Base-by-base conservation (phyloP, 2,888 invertebrate species). In the Chironomus riparius region DNA sequence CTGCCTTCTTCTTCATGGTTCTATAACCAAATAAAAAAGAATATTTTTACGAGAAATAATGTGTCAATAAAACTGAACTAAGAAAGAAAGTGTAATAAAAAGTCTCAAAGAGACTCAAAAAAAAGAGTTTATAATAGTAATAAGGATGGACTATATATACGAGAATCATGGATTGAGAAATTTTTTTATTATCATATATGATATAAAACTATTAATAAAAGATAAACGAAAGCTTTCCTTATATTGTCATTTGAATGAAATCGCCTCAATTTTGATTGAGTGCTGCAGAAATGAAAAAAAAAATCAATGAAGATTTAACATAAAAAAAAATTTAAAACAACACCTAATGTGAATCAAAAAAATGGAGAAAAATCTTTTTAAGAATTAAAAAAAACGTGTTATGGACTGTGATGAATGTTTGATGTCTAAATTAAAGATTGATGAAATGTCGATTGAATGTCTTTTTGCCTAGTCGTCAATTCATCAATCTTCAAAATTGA, bases 331-430 rank as follows among this genome's bases (percentile, higher is more conserved):
- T 21, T 38, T 10, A 68, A 68, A 68, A 47, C 48, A 71, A 56
- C 71, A 71, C 71, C 22, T 56, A 56, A 18, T 71, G n/a, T 71
- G 71, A 71, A 71, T 71, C 71, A 71, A 71, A 71, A 71, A 71
- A 71, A 71, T 71, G 71, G 71, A 71, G 71, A 71, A 71, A 71
- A 71, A 71, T 71, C 71, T 71, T 71, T 71, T 71, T 56, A 71
- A 56, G 28, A 71, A 56, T 56, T 47, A 70, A 38, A 38, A 38
- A 65, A 71, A 71, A 71, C 71, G 71, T 71, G 71, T 71, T 71
- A 71, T 71, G 56, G 71, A 71, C 71, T 71, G 71, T 71, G 71
- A 71, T 71, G 71, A 71, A 38, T 71, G 71, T 10, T 71, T 50
- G 56, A 71, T 22, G 24, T 13, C 21, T 28, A 24, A 22, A n/a